A percentile compares a stretch with the other conserved stretches of the same genome.
Evolutionary conservation across 1,140 invertebrate genomes (phyloP).

Genomic region (Trichoplusia ni): DNA sequence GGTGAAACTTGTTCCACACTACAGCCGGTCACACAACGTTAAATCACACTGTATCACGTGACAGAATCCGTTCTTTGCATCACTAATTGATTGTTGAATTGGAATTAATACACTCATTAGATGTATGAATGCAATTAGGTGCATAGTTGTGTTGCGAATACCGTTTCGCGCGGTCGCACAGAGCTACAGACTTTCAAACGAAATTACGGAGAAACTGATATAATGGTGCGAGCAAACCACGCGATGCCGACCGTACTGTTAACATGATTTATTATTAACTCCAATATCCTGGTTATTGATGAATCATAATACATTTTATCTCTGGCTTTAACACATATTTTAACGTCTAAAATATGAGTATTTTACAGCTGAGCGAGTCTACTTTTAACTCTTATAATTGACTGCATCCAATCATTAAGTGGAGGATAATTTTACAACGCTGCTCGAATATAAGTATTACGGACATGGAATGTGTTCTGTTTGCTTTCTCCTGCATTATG

Average conservation of each 20-base stretch:
- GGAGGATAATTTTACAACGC: background rate
- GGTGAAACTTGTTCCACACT: slow-evolving; percentile 42
- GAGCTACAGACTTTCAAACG: slow-evolving; percentile 67
- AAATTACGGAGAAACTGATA: slow-evolving; percentile 75
- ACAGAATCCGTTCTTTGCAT: slow-evolving; percentile 53
- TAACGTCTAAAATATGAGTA: no score
- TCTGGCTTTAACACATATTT: no score
- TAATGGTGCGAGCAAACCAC: slow-evolving; percentile 56
- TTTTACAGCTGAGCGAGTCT: no score
- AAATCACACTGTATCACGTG: slow-evolving; percentile 41
- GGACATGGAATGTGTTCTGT: background rate
- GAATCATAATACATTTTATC: no score
- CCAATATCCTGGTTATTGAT: background rate
- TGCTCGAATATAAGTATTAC: background rate
- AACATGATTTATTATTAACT: slow-evolving; percentile 16
- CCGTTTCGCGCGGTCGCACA: slow-evolving; percentile 68
- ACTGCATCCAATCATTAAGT: background rate
- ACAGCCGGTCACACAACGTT: slow-evolving; percentile 29
- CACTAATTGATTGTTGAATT: slow-evolving; percentile 57
- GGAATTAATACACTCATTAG: slow-evolving; percentile 67
- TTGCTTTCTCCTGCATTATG: slow-evolving; percentile 24
- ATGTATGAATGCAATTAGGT: slow-evolving; percentile 70
- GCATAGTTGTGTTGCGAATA: slow-evolving; percentile 65
- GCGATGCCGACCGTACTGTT: slow-evolving; percentile 29
- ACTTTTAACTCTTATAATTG: slow-evolving; percentile 6